These are phyloP conservation scores for Pedetes capensis DNA, from an alignment of 2,113 vertebrate genomes.

Conservation along the genomic window DNA sequence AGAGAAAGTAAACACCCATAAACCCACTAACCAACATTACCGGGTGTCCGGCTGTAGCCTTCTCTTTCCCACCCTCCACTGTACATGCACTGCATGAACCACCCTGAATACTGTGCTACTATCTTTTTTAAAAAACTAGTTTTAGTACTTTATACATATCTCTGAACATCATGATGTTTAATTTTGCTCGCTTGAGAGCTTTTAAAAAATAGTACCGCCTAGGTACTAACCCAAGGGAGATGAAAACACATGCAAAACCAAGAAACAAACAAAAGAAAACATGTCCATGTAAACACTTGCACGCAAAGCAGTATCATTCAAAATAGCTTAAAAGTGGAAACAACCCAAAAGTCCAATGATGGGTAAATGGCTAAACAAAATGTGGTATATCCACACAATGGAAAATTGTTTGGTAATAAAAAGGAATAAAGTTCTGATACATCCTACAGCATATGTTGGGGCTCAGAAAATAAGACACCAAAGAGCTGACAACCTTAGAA, in stretches of 20 bases:
- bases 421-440: not conserved
- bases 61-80: too few species aligned
- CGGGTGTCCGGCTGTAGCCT: not conserved
- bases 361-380: not conserved
- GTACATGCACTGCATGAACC: fast-evolving
- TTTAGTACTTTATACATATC: not conserved
- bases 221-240: not conserved
- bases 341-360: not conserved
- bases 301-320: not conserved
- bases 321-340: not conserved
- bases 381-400: fast-evolving
- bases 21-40: not conserved
- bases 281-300: not conserved
- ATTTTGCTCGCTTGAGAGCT: not conserved
- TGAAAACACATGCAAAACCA: too few species aligned
- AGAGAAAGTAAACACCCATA: not conserved
- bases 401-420: not conserved
- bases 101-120: not conserved
- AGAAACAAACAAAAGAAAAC: too few species aligned
- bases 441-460: not conserved
- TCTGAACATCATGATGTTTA: not conserved
- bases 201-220: not conserved
- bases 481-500: too few species aligned
- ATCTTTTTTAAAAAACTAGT: not conserved
- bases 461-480: not conserved